Evolutionary conservation across 2,113 vertebrate species (phyloP).

Genomic region (Microtus oregoni): DNA sequence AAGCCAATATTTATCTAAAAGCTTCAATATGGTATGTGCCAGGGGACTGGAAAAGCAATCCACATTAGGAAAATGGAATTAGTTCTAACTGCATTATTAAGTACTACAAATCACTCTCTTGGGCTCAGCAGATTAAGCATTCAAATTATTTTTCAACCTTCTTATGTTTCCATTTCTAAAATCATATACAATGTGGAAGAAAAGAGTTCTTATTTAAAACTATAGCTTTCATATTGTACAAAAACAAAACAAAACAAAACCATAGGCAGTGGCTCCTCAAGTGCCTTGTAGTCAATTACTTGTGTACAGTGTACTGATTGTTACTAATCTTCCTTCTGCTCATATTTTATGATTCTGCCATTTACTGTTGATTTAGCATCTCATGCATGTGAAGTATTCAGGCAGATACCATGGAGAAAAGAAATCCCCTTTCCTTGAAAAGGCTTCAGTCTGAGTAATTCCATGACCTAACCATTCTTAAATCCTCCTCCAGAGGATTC

Average conservation of each 20-base stretch:
- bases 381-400: background rate
- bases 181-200: constrained; percentile 36
- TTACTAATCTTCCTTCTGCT: background rate
- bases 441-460: background rate
- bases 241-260: background rate
- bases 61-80: constrained; percentile 51
- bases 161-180: constrained; percentile 34
- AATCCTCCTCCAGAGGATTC: background rate
- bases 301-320: background rate
- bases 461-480: background rate
- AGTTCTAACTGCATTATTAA: constrained; percentile 57
- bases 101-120: constrained; percentile 50
- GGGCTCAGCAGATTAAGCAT: background rate
- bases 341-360: background rate
- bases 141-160: constrained; percentile 63
- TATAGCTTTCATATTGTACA: background rate
- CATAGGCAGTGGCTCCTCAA: background rate
- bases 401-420: background rate
- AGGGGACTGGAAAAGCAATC: constrained; percentile 50
- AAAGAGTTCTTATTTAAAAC: background rate
- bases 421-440: background rate
- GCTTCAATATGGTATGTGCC: background rate
- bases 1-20: constrained; percentile 27
- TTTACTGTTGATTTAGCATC: background rate
- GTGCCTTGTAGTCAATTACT: background rate